Base-by-base conservation (phyloP, 2,797 vertebrate genomes). In the Falco naumanni region DNA sequence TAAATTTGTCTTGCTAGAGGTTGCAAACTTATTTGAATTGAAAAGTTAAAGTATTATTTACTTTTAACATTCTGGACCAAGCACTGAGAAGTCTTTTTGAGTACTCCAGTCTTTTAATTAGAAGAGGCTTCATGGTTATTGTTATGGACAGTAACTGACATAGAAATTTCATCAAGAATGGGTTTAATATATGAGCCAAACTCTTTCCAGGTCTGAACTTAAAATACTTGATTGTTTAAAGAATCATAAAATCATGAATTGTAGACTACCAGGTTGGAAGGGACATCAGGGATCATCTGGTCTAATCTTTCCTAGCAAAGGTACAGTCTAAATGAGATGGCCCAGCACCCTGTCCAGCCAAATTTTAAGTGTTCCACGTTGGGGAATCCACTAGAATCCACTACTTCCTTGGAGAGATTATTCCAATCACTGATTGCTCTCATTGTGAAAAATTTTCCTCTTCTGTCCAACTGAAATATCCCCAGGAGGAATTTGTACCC, bases 291-390 rank as follows among this genome's bases (percentile, higher is more conserved):
- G 14, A 39, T 54, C 34, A 72, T 16, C 29, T 59, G 29, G 9
- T 57, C n/a, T 20, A 68, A 43, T 9, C 11, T 77, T 68, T n/a
- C 20, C 20, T 43, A 9, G 28, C 28, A 64, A 48, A 82, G 68
- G 12, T 10, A 68, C 0, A 0, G 9, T 64, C 34, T 21, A 63
- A 15, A 28, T 28, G 48, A 74, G 66, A 68, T 31, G 18, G 18
- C 28, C 29, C 31, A 54, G 31, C 4, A n/a, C 5, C 5, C 11
- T 34, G n/a, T 57, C 17, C 43, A 63, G 16, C 5, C 19, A 34
- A 53, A 61, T 43, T 16, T 59, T 48, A 37, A 77, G 7, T 31
- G 3, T 13, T 9, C 3, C 6, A 6, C 43, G 10, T 6, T n/a
- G 11, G 7, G 4, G 37, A 39, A 39, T 39, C 37, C 37, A 39